phyloP scores from a whole-genome alignment of 1,140 invertebrate species.

The Neodiprion lecontei region DNA sequence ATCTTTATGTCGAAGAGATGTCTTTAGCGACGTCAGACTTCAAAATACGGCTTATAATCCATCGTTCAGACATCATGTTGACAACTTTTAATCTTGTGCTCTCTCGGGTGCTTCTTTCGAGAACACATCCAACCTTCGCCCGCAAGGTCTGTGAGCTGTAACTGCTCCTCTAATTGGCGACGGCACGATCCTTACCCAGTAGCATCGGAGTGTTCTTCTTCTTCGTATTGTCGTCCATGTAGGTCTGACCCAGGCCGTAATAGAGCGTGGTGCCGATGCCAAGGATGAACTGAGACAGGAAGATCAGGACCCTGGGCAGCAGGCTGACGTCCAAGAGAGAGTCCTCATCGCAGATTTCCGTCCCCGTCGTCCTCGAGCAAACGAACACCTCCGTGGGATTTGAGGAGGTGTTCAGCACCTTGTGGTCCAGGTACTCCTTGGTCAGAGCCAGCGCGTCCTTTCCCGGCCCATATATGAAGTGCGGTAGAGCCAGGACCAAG shows the following conservation, averaged over 20 bases:
- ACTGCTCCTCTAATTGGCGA: no score
- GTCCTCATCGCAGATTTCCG: conserved; percentile 59
- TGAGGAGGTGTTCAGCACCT: conserved; percentile 41
- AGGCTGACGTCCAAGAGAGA: conserved; percentile 55
- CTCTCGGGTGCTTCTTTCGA: no score
- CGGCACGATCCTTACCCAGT: conserved; percentile 54
- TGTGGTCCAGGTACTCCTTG: conserved; percentile 56
- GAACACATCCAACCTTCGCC: no score
- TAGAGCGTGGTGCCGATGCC: conserved; percentile 75
- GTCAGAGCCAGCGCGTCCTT: conserved; percentile 61
- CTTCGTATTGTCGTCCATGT: conserved; percentile 75
- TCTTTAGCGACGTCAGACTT: no score
- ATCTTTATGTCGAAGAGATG: no score
- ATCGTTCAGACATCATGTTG: no score
- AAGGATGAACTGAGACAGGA: conserved; percentile 73
- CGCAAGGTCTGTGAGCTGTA: no score
- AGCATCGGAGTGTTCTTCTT: conserved; percentile 72
- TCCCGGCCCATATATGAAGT: conserved; percentile 73
- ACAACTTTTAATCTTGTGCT: no score
- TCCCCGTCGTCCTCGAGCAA: conserved; percentile 39
- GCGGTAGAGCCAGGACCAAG: conserved; percentile 70
- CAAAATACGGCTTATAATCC: no score
- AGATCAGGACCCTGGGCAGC: conserved; percentile 69
- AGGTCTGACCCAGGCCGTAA: conserved; percentile 72
- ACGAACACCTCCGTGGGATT: conserved; percentile 32